phyloP scores from a whole-genome alignment of 2,797 vertebrate genomes.

The Ateles fusciceps region DNA sequence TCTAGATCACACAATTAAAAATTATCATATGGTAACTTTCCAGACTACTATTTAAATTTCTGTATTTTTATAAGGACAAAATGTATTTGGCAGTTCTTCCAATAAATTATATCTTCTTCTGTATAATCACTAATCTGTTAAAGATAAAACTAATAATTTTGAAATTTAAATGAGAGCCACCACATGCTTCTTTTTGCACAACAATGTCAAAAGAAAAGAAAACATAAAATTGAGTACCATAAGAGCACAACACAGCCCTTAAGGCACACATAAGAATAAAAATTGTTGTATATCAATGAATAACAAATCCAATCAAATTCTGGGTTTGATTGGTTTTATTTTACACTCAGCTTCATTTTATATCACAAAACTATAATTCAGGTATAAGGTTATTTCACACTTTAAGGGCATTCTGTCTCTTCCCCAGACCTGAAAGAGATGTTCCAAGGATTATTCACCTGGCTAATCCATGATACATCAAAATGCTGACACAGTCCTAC shows the following conservation, averaged over 20 bases:
- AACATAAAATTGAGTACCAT: slow-evolving; percentile 34
- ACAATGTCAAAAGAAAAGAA: slow-evolving; percentile 65
- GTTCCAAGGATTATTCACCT: slow-evolving; percentile 71
- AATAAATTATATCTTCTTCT: slow-evolving; percentile 73
- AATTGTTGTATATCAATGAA: slow-evolving; percentile 69
- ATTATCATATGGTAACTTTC: slow-evolving; percentile 74
- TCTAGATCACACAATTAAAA: slow-evolving; percentile 76
- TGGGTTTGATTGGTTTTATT: slow-evolving; percentile 71
- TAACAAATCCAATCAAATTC: slow-evolving; percentile 72
- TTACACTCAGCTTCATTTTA: slow-evolving; percentile 65
- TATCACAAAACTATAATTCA: slow-evolving; percentile 67
- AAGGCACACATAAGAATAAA: slow-evolving; percentile 69
- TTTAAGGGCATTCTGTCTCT: slow-evolving; percentile 72
- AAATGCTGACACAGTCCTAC: slow-evolving; percentile 74
- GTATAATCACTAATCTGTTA: slow-evolving; percentile 65
- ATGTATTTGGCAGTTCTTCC: slow-evolving; percentile 76
- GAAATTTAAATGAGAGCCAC: slow-evolving; percentile 69
- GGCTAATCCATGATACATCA: slow-evolving; percentile 69
- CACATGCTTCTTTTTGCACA: slow-evolving; percentile 70
- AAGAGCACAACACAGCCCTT: slow-evolving; percentile 78
- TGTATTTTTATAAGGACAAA: slow-evolving; percentile 72
- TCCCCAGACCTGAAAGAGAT: slow-evolving; percentile 65
- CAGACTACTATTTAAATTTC: slow-evolving; percentile 56
- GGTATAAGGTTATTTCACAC: slow-evolving; percentile 62
- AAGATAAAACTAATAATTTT: slow-evolving; percentile 59